phyloP scores from a whole-genome alignment of 2,888 invertebrate species.

The Trissolcus japonicus region DNA sequence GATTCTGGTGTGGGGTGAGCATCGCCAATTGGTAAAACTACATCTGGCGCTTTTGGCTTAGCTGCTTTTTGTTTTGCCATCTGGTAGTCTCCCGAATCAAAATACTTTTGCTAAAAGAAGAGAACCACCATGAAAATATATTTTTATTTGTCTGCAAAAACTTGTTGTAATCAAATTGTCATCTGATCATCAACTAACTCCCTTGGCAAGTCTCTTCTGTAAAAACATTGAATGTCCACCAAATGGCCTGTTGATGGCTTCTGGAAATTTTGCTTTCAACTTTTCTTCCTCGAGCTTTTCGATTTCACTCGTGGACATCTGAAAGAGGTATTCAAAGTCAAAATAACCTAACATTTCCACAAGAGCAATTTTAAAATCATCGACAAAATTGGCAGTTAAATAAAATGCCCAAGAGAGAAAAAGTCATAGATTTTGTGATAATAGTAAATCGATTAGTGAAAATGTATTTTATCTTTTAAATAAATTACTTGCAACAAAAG shows the following conservation, averaged over 20 bases:
- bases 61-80: slow-evolving; percentile 94
- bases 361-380: too few species aligned
- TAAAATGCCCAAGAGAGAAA: too few species aligned
- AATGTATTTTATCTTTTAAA: too few species aligned
- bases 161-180: background rate
- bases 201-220: slow-evolving; percentile 95
- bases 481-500: too few species aligned
- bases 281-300: slow-evolving; percentile 95
- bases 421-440: too few species aligned
- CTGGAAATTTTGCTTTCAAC: slow-evolving; percentile 93
- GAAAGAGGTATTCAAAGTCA: background rate
- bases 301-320: slow-evolving; percentile 81
- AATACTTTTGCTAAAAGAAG: slow-evolving; percentile 93
- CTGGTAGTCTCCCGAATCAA: slow-evolving; percentile 99
- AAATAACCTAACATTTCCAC: too few species aligned
- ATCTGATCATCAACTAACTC: slow-evolving; percentile 79
- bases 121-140: background rate
- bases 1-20: slow-evolving; percentile 98
- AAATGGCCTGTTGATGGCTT: slow-evolving; percentile 81
- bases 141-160: background rate
- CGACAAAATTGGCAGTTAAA: too few species aligned
- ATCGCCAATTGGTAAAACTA: slow-evolving; percentile 86
- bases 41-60: slow-evolving; percentile 81
- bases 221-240: slow-evolving; percentile 93
- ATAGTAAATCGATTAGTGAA: too few species aligned